These are phyloP conservation scores for Pavo muticus DNA, from an alignment of 2,113 vertebrate species.

Conservation along the genomic window DNA sequence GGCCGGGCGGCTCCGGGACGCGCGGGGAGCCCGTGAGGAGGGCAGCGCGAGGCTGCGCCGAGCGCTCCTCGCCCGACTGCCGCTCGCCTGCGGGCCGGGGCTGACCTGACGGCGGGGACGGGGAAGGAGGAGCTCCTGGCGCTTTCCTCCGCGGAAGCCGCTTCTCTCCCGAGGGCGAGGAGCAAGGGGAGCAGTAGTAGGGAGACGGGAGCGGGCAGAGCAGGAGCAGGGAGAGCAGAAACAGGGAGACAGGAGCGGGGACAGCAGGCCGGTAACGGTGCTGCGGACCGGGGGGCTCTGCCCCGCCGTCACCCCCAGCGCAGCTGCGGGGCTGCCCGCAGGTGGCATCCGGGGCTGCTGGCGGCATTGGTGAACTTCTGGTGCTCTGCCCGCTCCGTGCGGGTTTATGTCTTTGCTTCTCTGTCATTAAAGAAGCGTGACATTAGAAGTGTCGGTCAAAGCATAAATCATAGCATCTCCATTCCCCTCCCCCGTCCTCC, in stretches of 20 bases:
- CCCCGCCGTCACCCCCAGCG: not conserved
- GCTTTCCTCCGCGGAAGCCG: not conserved
- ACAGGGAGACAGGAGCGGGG: not conserved
- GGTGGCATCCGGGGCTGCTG: not conserved
- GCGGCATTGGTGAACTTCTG: accelerated
- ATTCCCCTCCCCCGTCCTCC: no score
- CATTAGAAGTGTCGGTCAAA: accelerated
- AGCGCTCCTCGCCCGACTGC: not conserved
- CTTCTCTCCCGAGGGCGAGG: not conserved
- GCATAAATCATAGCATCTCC: accelerated
- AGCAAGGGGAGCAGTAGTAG: no score
- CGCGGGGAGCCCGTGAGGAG: not conserved
- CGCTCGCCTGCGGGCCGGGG: not conserved
- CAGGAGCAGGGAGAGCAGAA: no score
- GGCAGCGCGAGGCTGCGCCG: not conserved
- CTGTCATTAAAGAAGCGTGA: accelerated
- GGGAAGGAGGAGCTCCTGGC: not conserved
- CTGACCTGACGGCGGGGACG: not conserved
- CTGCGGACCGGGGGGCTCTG: not conserved
- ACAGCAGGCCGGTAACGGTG: not conserved
- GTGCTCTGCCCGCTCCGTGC: not conserved
- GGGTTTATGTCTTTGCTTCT: accelerated
- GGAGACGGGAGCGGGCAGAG: no score
- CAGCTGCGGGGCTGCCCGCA: not conserved
- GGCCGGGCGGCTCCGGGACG: not conserved